Evolutionary conservation across 2,888 invertebrate genomes (phyloP), one percentile per base, ranked within the genome.

Genomic region (Agrochola lota): DNA sequence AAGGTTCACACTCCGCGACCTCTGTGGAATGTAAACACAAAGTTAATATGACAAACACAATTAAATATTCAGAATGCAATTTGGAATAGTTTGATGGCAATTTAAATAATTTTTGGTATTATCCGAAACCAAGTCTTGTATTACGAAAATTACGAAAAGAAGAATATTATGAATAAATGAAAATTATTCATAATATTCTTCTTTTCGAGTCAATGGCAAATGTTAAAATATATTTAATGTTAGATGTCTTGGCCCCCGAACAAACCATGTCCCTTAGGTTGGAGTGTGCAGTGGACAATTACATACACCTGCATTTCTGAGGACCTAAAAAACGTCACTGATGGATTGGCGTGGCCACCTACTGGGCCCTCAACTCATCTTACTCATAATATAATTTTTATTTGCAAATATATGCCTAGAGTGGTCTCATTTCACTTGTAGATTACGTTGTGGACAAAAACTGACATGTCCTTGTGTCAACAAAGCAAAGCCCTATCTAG

Each of bases 1-100:
- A 80, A 82, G 74, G 82, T 87, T 84, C 77, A 80, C 81, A 87
- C 79, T 72, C 76, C 72, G 69, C 81, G 84, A 81, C 87, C 78
- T 85, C 78, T 57, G 35, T 49, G 85, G 87, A 88, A 87, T 87
- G 81, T 81, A 84, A 82, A 87, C 80, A 81, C 64, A 55, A 77
- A 72, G 66, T n/a, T 66, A 71, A 76, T 83, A 80, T 68, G 74
- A 75, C 72, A 71, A 78, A 73, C 60, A 69, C 83, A 74, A 84
- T 85, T 74, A 77, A 70, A 85, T 72, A 67, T 81, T 75, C 63
- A n/a, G n/a, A 72, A 70, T 70, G 69, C 71, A 72, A 76, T 73
- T 73, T 73, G 12, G 35, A 80, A 85, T 81, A 55, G 9, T 71
- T 64, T 43, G 26, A 46, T 71, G 46, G 30, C 35, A 64, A 71